These are phyloP conservation scores for Drosophila bocqueti DNA, from an alignment of 1,140 invertebrate species.

Conservation along the genomic window DNA sequence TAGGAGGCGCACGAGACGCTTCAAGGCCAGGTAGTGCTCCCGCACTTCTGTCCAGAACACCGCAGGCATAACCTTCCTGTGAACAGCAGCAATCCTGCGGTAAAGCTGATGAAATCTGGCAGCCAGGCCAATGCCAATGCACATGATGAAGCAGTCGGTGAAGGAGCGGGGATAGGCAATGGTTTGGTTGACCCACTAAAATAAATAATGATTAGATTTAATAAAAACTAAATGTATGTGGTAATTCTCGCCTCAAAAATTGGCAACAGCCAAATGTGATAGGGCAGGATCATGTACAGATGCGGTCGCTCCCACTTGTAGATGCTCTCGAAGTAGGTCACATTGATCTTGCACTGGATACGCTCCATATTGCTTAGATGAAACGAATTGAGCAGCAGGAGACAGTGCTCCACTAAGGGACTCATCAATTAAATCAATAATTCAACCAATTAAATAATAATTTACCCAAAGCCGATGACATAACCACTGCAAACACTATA, in stretches of 20 bases:
- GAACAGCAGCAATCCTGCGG: slow-evolving; percentile 82
- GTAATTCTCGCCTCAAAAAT: slow-evolving; percentile 54
- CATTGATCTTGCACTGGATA: slow-evolving; percentile 74
- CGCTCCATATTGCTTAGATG: slow-evolving; percentile 73
- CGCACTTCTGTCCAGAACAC: slow-evolving; percentile 86
- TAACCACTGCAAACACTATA: slow-evolving; percentile 59
- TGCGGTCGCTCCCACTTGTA: slow-evolving; percentile 77
- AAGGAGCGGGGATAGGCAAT: slow-evolving; percentile 81
- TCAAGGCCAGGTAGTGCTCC: slow-evolving; percentile 87
- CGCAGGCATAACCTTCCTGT: slow-evolving; percentile 87
- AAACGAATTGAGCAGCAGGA: slow-evolving; percentile 69
- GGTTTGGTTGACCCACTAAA: slow-evolving; percentile 73
- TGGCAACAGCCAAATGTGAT: slow-evolving; percentile 63
- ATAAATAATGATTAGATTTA: neutral
- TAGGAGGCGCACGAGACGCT: slow-evolving; percentile 89
- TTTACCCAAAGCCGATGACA: slow-evolving; percentile 67
- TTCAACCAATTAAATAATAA: neutral
- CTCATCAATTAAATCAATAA: neutral
- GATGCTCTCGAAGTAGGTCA: slow-evolving; percentile 67
- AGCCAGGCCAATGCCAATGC: slow-evolving; percentile 87
- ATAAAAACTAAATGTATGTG: neutral
- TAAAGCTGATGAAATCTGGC: slow-evolving; percentile 88
- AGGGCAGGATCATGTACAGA: slow-evolving; percentile 67
- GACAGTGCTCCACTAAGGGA: slow-evolving; percentile 63
- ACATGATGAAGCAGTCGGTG: slow-evolving; percentile 88